These are phyloP conservation scores for Amphimedon queenslandica DNA, from an alignment of 37 sponge, comb jelly and placozoan genomes.

Conservation along the genomic window DNA sequence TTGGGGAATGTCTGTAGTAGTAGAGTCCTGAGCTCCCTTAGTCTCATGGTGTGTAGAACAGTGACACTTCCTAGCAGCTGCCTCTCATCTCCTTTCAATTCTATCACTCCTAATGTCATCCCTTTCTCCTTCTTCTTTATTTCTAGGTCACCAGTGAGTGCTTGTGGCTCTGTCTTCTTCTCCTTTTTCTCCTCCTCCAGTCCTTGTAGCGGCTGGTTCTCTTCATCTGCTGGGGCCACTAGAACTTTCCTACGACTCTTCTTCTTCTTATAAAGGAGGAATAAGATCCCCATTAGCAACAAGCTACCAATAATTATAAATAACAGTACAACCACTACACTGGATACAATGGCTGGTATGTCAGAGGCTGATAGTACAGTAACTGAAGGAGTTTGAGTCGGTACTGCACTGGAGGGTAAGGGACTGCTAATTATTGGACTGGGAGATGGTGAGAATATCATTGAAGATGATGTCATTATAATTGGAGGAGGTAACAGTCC, in stretches of 20 bases:
- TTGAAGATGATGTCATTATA: conserved; percentile 16
- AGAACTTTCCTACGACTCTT: conserved; percentile 17
- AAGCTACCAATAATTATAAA: conserved; percentile 19
- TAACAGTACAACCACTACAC: conserved; percentile 21
- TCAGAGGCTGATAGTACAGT: neutral
- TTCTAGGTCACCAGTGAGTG: conserved; percentile 48
- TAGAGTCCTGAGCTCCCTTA: conserved; percentile 62
- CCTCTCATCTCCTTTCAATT: conserved; percentile 47
- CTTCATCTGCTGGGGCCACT: neutral
- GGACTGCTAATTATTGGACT: conserved; percentile 17
- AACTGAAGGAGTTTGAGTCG: neutral
- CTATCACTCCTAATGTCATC: conserved; percentile 43
- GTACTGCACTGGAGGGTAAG: neutral
- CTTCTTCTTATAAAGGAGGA: conserved; percentile 24
- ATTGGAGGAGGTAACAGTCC: conserved; percentile 64
- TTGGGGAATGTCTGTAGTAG: conserved; percentile 57
- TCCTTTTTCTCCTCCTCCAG: neutral
- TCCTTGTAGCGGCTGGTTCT: neutral
- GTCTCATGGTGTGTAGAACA: conserved; percentile 60
- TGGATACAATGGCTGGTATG: conserved; percentile 21
- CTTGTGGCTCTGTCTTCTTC: neutral
- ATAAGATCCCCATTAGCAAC: neutral
- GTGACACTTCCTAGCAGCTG: conserved; percentile 36
- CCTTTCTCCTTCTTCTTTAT: no score
- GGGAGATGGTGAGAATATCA: conserved; percentile 18